phyloP scores from a whole-genome alignment of 2,888 invertebrate genomes.

The Ichneumoninae sp. region DNA sequence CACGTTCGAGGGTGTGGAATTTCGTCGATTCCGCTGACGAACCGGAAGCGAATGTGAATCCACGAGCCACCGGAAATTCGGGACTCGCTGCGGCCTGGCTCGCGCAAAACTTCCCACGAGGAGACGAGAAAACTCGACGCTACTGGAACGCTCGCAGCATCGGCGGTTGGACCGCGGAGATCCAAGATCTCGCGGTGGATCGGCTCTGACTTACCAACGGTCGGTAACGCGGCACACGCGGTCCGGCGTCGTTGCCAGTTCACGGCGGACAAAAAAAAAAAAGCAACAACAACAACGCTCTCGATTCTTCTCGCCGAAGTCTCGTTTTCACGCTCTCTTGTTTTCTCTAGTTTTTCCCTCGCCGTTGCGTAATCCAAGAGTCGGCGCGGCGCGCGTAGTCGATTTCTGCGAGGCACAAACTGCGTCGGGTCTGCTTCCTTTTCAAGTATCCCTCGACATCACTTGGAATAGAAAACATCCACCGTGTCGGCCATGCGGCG shows the following conservation, averaged over 20 bases:
- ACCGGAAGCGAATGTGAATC: not conserved
- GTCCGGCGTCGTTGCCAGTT: not conserved
- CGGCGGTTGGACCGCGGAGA: not conserved
- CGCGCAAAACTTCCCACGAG: not conserved
- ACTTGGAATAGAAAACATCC: not conserved
- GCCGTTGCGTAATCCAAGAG: slow-evolving; percentile 19
- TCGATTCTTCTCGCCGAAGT: not conserved
- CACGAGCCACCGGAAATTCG: not conserved
- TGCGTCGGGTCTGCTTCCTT: not conserved
- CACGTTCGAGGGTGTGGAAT: not conserved
- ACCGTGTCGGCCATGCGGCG: slow-evolving; percentile 1
- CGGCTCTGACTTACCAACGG: slow-evolving; percentile 49
- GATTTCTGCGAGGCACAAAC: slow-evolving; percentile 2
- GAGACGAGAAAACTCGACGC: not conserved
- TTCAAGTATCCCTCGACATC: slow-evolving; percentile 18
- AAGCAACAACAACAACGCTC: not conserved
- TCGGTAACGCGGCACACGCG: slow-evolving; percentile 32
- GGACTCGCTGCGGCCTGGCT: not conserved
- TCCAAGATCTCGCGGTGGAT: slow-evolving; percentile 11
- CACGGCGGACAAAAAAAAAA: not conserved
- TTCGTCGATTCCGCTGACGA: not conserved
- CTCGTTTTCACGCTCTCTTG: not conserved
- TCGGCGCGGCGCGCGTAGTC: not conserved
- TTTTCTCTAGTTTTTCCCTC: not conserved
- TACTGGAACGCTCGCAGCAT: not conserved